Evolutionary conservation across 2,113 vertebrate species (phyloP).

Genomic region (Oxyura jamaicensis): DNA sequence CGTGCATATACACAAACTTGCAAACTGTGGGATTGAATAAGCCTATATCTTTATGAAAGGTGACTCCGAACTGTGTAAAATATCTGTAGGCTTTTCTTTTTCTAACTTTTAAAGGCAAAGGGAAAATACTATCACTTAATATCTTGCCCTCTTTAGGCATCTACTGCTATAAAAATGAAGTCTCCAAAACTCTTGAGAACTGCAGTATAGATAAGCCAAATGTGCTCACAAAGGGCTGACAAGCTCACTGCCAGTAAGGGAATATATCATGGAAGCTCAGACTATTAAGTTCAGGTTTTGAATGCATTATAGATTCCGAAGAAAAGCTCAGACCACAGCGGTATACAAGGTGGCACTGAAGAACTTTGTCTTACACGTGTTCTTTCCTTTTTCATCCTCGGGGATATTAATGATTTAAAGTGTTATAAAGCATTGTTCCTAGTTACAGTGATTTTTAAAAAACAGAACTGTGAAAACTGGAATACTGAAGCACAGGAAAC

Average conservation of each 20-base stretch:
- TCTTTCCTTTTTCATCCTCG: not conserved
- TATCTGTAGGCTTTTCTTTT: not conserved
- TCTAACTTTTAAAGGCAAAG: not conserved
- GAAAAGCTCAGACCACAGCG: not conserved
- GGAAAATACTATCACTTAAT: not conserved
- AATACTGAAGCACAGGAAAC: not conserved
- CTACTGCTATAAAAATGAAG: not conserved
- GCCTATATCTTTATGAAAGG: accelerated
- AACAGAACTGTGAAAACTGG: not conserved
- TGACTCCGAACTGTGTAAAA: not conserved
- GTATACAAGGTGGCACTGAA: not conserved
- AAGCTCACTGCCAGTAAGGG: not conserved
- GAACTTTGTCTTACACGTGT: not conserved
- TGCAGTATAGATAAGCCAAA: not conserved
- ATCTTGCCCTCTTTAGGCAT: not conserved
- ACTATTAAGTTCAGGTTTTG: not conserved
- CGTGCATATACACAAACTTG: not conserved
- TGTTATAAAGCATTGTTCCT: not conserved
- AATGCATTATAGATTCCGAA: not conserved
- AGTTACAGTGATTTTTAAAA: not conserved
- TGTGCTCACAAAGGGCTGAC: not conserved
- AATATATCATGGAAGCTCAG: not conserved
- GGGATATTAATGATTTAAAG: not conserved
- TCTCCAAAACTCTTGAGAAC: not conserved
- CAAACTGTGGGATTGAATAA: not conserved